phyloP scores from a whole-genome alignment of 2,797 vertebrate genomes.

The Bradypodion ventrale region DNA sequence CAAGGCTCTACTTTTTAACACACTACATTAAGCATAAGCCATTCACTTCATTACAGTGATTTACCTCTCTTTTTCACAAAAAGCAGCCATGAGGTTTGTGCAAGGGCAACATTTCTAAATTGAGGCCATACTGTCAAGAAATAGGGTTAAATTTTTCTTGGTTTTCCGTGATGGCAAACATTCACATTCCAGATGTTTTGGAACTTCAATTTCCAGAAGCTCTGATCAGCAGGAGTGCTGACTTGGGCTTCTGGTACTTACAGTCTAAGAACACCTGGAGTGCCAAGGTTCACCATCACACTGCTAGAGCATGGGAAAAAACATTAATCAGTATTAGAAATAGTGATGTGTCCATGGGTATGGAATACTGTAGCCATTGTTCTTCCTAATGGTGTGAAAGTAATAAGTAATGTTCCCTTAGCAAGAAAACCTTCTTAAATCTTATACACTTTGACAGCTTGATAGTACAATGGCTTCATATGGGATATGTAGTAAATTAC shows the following conservation, averaged over 20 bases:
- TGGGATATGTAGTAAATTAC: neutral
- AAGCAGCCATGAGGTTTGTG: neutral
- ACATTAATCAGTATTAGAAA: too few relatives aligned
- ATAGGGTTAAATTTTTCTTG: neutral
- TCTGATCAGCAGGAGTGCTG: too few relatives aligned
- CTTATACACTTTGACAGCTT: neutral
- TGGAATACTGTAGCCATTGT: neutral
- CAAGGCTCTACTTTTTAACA: conserved; percentile 23
- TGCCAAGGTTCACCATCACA: too few relatives aligned
- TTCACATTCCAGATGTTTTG: too few relatives aligned
- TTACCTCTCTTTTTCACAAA: neutral
- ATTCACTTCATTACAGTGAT: neutral
- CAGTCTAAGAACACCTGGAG: too few relatives aligned
- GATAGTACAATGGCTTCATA: neutral
- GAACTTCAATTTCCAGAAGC: too few relatives aligned
- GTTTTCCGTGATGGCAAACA: too few relatives aligned
- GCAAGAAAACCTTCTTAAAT: neutral
- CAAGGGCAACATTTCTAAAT: neutral
- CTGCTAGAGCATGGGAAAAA: too few relatives aligned
- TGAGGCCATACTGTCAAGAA: neutral
- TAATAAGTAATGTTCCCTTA: neutral
- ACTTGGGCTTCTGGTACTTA: too few relatives aligned
- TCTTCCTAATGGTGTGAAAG: neutral
- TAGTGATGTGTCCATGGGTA: neutral
- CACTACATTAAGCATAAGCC: neutral